phyloP scores from a whole-genome alignment of 2,888 invertebrate genomes.

The Melikaiella ostensackeni region DNA sequence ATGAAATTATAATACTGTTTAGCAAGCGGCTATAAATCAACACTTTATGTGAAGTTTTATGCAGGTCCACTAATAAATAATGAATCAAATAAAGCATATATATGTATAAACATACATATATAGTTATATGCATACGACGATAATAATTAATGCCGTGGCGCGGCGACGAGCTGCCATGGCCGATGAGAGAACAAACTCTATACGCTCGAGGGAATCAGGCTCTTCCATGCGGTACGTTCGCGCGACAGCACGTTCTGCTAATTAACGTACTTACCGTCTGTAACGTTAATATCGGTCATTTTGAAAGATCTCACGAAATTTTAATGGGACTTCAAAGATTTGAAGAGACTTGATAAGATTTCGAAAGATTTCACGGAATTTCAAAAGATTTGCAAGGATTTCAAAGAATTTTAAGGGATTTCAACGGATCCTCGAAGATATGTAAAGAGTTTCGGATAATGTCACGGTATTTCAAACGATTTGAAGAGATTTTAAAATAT shows the following conservation, averaged over 20 bases:
- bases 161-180: slow-evolving; percentile 29
- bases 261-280: slow-evolving; percentile 48
- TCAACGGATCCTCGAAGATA: too few relatives aligned
- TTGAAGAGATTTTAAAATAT: too few relatives aligned
- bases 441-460: too few relatives aligned
- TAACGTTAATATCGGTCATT: slow-evolving; percentile 39
- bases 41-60: background rate
- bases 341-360: too few relatives aligned
- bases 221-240: slow-evolving; percentile 51
- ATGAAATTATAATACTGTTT: background rate
- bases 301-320: too few relatives aligned
- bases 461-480: too few relatives aligned
- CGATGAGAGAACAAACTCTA: slow-evolving; percentile 47
- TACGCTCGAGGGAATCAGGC: slow-evolving; percentile 52
- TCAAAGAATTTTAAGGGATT: too few relatives aligned
- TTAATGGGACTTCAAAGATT: too few relatives aligned
- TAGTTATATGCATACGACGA: slow-evolving; percentile 24
- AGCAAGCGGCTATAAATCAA: background rate
- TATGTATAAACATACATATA: background rate
- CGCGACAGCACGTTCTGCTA: slow-evolving; percentile 50
- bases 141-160: slow-evolving; percentile 33
- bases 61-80: slow-evolving; percentile 5
- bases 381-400: too few relatives aligned
- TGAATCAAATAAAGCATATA: background rate
- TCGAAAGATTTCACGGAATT: too few relatives aligned